Conservation (phyloP, 2,797 vertebrate genomes). For the Bufotes viridis region DNA sequence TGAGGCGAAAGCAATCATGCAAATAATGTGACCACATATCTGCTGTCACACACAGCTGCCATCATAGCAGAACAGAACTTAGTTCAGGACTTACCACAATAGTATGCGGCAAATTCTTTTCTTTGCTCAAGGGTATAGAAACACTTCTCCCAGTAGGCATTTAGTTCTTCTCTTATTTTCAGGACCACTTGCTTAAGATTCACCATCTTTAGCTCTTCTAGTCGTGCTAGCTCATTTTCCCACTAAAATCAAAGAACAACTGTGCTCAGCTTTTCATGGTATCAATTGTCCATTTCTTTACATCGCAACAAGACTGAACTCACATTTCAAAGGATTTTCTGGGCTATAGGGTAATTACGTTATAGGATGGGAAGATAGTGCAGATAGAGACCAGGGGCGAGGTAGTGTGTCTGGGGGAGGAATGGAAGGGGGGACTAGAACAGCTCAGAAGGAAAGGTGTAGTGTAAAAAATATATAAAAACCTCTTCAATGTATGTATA, state of each 20-base stretch:
- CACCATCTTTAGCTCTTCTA: constrained; percentile 70
- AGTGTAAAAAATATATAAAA: too few relatives aligned
- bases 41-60: too few relatives aligned
- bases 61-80: too few relatives aligned
- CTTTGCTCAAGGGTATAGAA: constrained; percentile 68
- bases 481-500: too few relatives aligned
- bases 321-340: neutral
- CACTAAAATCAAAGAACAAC: constrained; percentile 65
- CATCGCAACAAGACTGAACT: neutral
- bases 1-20: too few relatives aligned
- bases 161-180: constrained; percentile 70
- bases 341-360: too few relatives aligned
- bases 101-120: constrained; percentile 68
- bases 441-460: too few relatives aligned
- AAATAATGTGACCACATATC: too few relatives aligned
- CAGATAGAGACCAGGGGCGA: too few relatives aligned
- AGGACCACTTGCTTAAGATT: constrained; percentile 69
- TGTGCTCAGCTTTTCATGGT: neutral
- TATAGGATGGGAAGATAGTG: too few relatives aligned
- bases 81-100: constrained; percentile 65
- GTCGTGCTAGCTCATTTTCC: constrained; percentile 67
- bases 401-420: too few relatives aligned
- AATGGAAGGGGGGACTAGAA: too few relatives aligned
- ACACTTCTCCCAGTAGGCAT: constrained; percentile 73
- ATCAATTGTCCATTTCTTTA: neutral